phyloP scores from a whole-genome alignment of 1,140 invertebrate genomes.

The Sinella curviseta region DNA sequence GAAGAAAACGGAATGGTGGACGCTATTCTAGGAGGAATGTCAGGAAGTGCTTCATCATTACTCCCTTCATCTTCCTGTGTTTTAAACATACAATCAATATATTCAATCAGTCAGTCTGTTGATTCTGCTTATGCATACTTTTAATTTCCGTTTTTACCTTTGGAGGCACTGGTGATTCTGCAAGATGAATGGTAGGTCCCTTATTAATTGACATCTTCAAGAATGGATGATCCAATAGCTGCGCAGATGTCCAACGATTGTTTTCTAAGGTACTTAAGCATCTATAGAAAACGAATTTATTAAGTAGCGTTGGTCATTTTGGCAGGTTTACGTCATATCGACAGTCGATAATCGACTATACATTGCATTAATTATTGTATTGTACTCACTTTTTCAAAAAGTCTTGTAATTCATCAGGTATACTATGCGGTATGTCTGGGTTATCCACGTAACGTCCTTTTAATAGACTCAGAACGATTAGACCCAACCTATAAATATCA shows the following conservation, averaged over 20 bases:
- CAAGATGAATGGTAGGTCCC: slow-evolving; percentile 26
- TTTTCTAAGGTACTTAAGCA: slow-evolving; percentile 67
- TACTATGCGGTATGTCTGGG: slow-evolving; percentile 58
- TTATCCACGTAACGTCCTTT: slow-evolving; percentile 59
- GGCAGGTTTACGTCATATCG: no score
- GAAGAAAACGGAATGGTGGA: slow-evolving; percentile 53
- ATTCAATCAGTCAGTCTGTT: no score
- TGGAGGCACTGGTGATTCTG: not conserved
- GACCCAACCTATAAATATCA: slow-evolving; percentile 70
- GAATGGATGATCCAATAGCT: slow-evolving; percentile 63
- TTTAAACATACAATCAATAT: not conserved
- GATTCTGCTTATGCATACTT: not conserved
- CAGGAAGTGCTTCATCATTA: slow-evolving; percentile 52
- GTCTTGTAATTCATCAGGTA: slow-evolving; percentile 66
- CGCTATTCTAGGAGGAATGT: slow-evolving; percentile 30
- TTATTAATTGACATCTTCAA: slow-evolving; percentile 54
- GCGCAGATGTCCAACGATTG: slow-evolving; percentile 67
- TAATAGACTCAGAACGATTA: slow-evolving; percentile 62
- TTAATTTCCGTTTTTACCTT: slow-evolving; percentile 14
- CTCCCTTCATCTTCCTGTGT: slow-evolving; percentile 44
- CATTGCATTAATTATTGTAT: not conserved
- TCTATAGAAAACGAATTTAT: slow-evolving; percentile 54
- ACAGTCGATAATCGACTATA: no score
- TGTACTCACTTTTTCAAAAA: slow-evolving; percentile 64
- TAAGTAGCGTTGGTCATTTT: no score